Base-by-base conservation (phyloP, 37 sponge, comb jelly and placozoan species). In the Ephydatia muelleri region DNA sequence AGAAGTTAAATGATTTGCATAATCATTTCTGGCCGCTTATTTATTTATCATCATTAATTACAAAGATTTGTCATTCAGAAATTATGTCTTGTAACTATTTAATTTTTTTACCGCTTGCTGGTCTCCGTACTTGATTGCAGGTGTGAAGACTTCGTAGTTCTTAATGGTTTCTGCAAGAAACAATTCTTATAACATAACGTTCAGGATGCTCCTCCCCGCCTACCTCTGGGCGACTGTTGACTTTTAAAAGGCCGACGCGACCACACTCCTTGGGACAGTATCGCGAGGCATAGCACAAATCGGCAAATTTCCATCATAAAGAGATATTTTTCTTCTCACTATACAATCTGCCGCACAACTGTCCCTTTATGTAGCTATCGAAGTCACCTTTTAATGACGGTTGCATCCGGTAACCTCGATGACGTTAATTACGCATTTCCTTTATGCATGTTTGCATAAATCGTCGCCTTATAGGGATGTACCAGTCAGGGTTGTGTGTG, bases 151-250 rank as follows among this genome's bases (percentile, higher is more conserved):
- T 38, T 82, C 83, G 49, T 88, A 88, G 29, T 79, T 88, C 43
- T 65, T 40, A 29, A 88, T 70, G 5, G 84, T 88, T 72, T 88
- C 89, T 88, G 79, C 76, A 75, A 26, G 43, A n/a, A 65, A 43
- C 43, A 73, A 49, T 38, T 38, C 25, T 8, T 28, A 28, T 72
- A 19, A 43, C 64, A 23, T 72, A 2, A 27, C 66, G n/a, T n/a
- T n/a, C n/a, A n/a, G n/a, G n/a, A n/a, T n/a, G n/a, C n/a, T n/a
- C n/a, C n/a, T n/a, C n/a, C n/a, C n/a, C n/a, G n/a, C n/a, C 57
- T 57, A 57, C 57, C 57, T 57, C 19, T 57, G 19, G 57, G 57
- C 19, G 57, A 57, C 57, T 57, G 57, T 1, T 57, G 57, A 14
- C 57, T 57, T 1, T 57, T 57, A 14, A 57, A 57, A 1, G 57